Percentiles rank a stretch among this genome's conserved stretches.
Conservation (phyloP, 2,797 vertebrate species). For the Brachymystax lenok region DNA sequence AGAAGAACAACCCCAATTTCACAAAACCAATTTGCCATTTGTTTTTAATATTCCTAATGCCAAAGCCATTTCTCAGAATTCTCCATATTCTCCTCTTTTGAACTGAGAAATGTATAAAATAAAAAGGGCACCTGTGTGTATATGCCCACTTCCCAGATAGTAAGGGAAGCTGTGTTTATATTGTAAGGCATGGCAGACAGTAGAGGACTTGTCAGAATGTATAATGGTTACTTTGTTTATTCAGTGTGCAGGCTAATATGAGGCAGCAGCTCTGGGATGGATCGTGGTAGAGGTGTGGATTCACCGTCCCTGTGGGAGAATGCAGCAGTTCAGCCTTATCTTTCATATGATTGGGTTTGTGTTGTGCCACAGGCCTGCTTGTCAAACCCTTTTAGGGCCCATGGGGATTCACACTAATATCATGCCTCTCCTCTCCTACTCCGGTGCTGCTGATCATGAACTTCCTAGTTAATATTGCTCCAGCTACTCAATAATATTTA, state of each 20-base stretch:
- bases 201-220: conserved; percentile 10
- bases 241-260: conserved; percentile 30
- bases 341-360: not conserved
- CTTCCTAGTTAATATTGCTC: not conserved
- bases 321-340: too few species aligned
- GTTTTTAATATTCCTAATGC: conserved; percentile 39
- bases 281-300: conserved; percentile 23
- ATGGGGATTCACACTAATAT: not conserved
- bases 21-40: conserved; percentile 40
- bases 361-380: not conserved
- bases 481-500: not conserved
- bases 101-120: not conserved
- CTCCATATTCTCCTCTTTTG: not conserved
- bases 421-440: not conserved
- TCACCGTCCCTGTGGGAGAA: conserved; percentile 11
- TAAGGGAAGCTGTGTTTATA: not conserved
- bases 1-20: conserved; percentile 40
- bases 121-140: not conserved
- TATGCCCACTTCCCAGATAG: conserved; percentile 16
- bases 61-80: conserved; percentile 28
- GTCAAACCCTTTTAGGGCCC: not conserved
- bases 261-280: conserved; percentile 17
- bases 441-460: not conserved
- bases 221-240: conserved; percentile 26
- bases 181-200: conserved; percentile 17